These are phyloP conservation scores for Whitmania pigra DNA, from an alignment of 1,140 invertebrate genomes.

Conservation along the genomic window DNA sequence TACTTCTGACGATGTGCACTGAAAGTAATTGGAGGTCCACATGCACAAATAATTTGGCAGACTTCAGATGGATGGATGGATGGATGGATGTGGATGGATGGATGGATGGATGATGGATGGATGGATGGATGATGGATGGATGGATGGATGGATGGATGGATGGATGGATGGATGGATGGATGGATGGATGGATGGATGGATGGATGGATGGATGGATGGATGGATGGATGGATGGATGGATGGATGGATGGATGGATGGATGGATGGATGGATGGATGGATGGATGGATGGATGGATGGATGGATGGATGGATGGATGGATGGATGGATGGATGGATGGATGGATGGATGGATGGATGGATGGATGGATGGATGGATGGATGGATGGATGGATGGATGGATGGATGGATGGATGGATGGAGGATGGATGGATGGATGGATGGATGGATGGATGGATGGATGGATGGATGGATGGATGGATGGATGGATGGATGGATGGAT, in stretches of 20 bases:
- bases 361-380: slow-evolving; percentile 13
- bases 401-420: too few relatives aligned
- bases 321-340: slow-evolving; percentile 13
- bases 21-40: not conserved
- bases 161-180: slow-evolving; percentile 13
- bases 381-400: slow-evolving; percentile 8
- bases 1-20: too few relatives aligned
- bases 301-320: slow-evolving; percentile 11
- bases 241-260: slow-evolving; percentile 13
- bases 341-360: too few relatives aligned
- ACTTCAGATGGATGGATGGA: not conserved
- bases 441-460: slow-evolving; percentile 12
- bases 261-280: slow-evolving; percentile 13
- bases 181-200: slow-evolving; percentile 13
- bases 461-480: slow-evolving; percentile 12
- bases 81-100: too few relatives aligned
- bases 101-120: too few relatives aligned
- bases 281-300: slow-evolving; percentile 13
- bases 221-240: slow-evolving; percentile 13
- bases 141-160: not conserved
- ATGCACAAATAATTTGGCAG: not conserved
- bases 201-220: slow-evolving; percentile 13
- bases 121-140: too few relatives aligned
- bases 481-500: slow-evolving; percentile 11
- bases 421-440: too few relatives aligned